These are phyloP conservation scores for Teleogryllus oceanicus DNA, from an alignment of 2,888 invertebrate genomes.

Conservation along the genomic window DNA sequence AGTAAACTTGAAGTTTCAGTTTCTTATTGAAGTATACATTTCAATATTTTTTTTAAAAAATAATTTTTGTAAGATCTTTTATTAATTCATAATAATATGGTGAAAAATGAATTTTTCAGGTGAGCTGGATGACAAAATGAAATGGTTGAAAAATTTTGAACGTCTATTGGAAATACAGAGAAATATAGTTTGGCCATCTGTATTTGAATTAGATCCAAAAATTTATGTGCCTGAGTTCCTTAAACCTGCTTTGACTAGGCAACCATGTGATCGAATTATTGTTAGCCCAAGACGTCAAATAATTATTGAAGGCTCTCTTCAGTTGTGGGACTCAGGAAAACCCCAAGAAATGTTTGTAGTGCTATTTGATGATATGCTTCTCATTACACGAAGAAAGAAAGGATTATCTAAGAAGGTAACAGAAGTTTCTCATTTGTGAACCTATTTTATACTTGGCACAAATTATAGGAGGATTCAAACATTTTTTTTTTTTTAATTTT, in stretches of 20 bases:
- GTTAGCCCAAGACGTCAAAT: constrained; percentile 52
- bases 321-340: constrained; percentile 55
- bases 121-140: constrained; percentile 61
- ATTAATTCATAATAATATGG: background rate
- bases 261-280: constrained; percentile 59
- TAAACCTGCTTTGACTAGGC: constrained; percentile 53
- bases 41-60: no score
- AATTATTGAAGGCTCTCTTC: constrained; percentile 49
- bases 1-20: no score
- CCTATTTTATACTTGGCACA: background rate
- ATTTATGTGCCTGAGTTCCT: constrained; percentile 51
- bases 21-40: no score
- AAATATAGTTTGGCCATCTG: constrained; percentile 59
- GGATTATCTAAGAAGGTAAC: constrained; percentile 47
- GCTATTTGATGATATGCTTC: constrained; percentile 61
- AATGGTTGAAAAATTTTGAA: constrained; percentile 63
- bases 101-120: constrained; percentile 42
- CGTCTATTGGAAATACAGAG: constrained; percentile 59
- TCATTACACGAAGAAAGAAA: constrained; percentile 57
- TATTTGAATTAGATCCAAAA: constrained; percentile 58
- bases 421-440: background rate
- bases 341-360: constrained; percentile 58
- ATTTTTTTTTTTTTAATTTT: no score
- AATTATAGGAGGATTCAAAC: no score
- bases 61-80: background rate